These are phyloP conservation scores for Fulica atra DNA, from an alignment of 2,113 vertebrate species.

Conservation along the genomic window DNA sequence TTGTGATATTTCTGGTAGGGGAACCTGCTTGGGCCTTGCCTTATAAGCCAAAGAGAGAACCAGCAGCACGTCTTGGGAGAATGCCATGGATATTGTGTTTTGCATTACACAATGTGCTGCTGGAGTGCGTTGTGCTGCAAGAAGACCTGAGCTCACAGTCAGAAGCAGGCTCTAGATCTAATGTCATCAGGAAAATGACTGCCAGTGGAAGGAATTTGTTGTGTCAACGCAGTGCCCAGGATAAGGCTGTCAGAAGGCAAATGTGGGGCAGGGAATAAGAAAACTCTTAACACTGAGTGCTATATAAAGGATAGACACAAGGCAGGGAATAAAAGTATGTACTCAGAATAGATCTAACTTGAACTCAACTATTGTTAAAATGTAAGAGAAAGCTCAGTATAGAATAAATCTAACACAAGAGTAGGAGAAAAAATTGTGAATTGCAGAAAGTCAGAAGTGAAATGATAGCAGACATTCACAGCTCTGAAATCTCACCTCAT, in stretches of 20 bases:
- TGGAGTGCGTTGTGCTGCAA: neutral
- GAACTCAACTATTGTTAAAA: neutral
- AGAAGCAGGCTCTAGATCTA: conserved; percentile 8
- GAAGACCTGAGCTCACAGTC: conserved; percentile 5
- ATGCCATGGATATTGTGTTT: neutral
- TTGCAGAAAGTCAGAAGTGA: neutral
- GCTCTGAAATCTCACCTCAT: neutral
- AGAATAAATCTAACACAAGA: neutral
- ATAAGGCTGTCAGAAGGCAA: neutral
- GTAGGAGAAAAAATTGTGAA: neutral
- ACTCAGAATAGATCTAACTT: neutral
- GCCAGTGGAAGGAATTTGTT: conserved; percentile 1
- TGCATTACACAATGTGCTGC: neutral
- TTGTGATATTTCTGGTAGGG: neutral
- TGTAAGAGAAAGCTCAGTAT: neutral
- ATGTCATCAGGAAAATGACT: conserved; percentile 13
- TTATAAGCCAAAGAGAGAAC: neutral
- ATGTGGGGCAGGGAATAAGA: neutral
- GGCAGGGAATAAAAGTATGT: neutral
- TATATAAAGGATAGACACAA: neutral
- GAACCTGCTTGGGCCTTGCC: neutral
- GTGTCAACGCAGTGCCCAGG: neutral
- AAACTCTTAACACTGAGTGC: neutral
- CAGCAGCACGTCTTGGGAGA: neutral
- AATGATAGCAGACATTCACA: neutral